phyloP scores from a whole-genome alignment of 2,797 vertebrate species.

The Rousettus madagascariensis region DNA sequence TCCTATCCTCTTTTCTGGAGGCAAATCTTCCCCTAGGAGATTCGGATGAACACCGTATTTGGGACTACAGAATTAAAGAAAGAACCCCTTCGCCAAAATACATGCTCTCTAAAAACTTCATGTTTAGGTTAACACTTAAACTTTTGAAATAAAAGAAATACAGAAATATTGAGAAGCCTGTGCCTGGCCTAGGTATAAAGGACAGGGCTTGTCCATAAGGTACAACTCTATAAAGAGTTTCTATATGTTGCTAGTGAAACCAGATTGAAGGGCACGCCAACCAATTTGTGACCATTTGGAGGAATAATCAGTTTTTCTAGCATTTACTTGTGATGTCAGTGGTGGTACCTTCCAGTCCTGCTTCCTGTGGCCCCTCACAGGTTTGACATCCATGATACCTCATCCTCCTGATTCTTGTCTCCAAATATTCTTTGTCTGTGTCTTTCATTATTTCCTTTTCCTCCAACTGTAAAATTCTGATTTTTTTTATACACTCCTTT shows the following conservation, averaged over 20 bases:
- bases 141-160: background rate
- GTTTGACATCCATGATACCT: background rate
- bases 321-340: background rate
- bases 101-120: background rate
- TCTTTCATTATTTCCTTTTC: background rate
- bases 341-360: background rate
- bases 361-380: background rate
- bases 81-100: background rate
- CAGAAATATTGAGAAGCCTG: background rate
- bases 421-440: background rate
- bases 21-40: background rate
- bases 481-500: background rate
- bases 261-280: background rate
- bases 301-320: background rate
- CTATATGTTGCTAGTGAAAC: background rate
- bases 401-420: background rate
- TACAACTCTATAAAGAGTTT: background rate
- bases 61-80: background rate
- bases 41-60: background rate
- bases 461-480: background rate
- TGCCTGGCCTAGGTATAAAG: background rate
- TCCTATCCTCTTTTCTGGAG: background rate
- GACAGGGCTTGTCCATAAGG: background rate
- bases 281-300: too few relatives aligned
- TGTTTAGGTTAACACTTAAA: background rate